Percentiles rank a stretch among this genome's conserved stretches.
Conservation (phyloP, 2,888 invertebrate species). For the Chironomus tentans region DNA sequence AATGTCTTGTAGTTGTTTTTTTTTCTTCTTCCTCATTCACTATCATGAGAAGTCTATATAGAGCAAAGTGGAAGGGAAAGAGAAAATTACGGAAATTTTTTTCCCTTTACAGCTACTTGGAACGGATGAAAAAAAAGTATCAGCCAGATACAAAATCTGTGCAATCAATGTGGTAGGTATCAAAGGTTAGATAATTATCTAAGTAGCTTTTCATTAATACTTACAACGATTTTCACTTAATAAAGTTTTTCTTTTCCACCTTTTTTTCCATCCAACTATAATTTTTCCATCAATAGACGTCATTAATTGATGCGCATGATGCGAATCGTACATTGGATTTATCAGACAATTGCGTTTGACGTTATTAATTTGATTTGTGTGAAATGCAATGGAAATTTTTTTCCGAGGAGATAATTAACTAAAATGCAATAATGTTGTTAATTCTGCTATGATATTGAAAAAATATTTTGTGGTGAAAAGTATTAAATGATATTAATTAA, state of each 20-base stretch:
- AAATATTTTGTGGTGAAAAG: too few relatives aligned
- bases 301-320: not conserved
- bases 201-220: constrained; percentile 19
- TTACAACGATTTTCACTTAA: constrained; percentile 24
- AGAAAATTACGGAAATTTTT: too few relatives aligned
- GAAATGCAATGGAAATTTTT: not conserved
- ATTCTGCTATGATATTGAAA: not conserved
- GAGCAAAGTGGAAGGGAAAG: too few relatives aligned
- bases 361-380: constrained; percentile 9
- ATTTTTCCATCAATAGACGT: not conserved
- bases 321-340: not conserved
- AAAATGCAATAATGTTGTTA: not conserved
- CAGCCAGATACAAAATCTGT: constrained; percentile 5
- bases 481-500: too few relatives aligned
- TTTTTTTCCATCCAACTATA: not conserved
- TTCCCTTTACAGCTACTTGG: too few relatives aligned
- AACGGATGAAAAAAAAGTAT: too few relatives aligned
- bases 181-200: constrained; percentile 13
- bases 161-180: not conserved
- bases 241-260: not conserved
- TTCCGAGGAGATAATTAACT: not conserved
- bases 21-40: not conserved
- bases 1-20: constrained; percentile 4
- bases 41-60: too few relatives aligned
- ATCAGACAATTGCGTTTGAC: not conserved